phyloP scores from a whole-genome alignment of 2,797 vertebrate genomes.

The Spondyliosoma cantharus region DNA sequence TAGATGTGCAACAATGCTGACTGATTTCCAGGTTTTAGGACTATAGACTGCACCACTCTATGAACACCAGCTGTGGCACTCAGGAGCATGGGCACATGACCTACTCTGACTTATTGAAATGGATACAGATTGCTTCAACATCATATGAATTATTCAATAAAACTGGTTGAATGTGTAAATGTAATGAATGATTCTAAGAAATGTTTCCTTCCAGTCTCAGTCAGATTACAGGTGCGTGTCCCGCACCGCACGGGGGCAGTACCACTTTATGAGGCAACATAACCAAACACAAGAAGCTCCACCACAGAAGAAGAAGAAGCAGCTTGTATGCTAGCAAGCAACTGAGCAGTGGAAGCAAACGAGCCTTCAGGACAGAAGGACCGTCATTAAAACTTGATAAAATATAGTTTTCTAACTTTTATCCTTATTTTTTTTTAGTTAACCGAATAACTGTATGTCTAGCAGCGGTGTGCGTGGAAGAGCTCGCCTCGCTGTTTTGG shows the following conservation, averaged over 20 bases:
- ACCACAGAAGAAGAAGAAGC: too few relatives aligned
- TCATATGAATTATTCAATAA: conserved; percentile 9
- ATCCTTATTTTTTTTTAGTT: not conserved
- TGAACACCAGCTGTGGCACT: conserved; percentile 70
- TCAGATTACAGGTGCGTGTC: not conserved
- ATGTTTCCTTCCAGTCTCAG: not conserved
- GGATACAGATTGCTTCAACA: not conserved
- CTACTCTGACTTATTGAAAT: not conserved
- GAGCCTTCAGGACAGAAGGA: fast-evolving
- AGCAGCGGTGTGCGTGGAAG: not conserved
- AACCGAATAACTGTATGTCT: not conserved
- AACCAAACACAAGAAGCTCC: not conserved
- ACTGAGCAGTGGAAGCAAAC: not conserved
- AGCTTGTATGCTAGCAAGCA: conserved; percentile 35
- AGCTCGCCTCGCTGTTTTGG: not conserved
- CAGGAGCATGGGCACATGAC: conserved; percentile 40
- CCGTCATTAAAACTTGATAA: not conserved
- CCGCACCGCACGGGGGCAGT: conserved; percentile 54
- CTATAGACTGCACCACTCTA: not conserved
- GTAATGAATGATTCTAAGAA: not conserved
- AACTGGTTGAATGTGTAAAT: not conserved
- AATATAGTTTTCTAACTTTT: not conserved
- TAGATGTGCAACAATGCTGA: too few relatives aligned
- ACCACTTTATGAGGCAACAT: not conserved
- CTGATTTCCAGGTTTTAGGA: too few relatives aligned